Base-by-base conservation (phyloP, 1,140 invertebrate genomes). In the Cyrtorhinus lividipennis region DNA sequence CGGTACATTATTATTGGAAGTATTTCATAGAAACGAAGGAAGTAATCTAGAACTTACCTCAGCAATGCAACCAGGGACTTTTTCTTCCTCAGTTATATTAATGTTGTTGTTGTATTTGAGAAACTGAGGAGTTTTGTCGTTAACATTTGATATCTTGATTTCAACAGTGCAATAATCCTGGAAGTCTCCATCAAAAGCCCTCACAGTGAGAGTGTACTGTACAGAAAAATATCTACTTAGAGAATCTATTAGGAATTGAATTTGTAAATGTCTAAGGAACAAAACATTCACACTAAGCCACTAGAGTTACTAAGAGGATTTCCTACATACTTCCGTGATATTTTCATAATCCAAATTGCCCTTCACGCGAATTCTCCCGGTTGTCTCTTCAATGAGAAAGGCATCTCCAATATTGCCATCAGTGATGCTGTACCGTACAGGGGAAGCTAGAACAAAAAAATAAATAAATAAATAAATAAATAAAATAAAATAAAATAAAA, bases 61-160 rank as follows among this genome's bases (percentile, higher is more conserved):
- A 12, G 82, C 78, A 69, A 87, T 81, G 69, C 85, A 87, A 57
- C 80, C 79, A 62, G 76, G 72, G 59, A 81, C 74, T 13, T 84
- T 66, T 59, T 73, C 75, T 70, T 87, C 85, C 72, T 90, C 87
- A 56, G 80, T 73, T 58, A 87, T 85, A 2, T 81, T 84, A 12
- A 79, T 82, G 60, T 83, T 86, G 58, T 78, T 81, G 0, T 82
- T 73, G 61, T 79, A 81, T 8, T 76, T 66, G 53, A 82, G 75
- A 69, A 93, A 92, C 0, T 83, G 78, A 0, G 90, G 90, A 0
- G 81, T 81, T 73, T 90, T 89, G 69, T 92, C 89, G 69, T 92
- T 92, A 2, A 90, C 81, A 69, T 92, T 87, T 64, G 81, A 80
- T 53, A 93, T 84, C 62, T 84, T 83, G 24, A 93, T 87, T 24